These are phyloP conservation scores for Gulo gulo DNA, from an alignment of 2,113 vertebrate genomes.

Conservation along the genomic window DNA sequence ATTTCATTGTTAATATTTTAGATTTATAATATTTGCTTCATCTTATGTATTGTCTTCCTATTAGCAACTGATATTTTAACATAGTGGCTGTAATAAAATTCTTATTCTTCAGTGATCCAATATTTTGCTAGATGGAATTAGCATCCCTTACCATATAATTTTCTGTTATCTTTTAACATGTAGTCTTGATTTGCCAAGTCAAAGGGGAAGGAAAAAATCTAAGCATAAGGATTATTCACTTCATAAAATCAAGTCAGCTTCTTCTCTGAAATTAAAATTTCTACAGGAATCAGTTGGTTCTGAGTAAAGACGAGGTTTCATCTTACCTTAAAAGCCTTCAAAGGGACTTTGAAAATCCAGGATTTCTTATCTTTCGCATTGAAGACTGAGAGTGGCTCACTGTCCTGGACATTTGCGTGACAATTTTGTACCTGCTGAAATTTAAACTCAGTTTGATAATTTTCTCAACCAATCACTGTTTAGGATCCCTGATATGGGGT, in stretches of 20 bases:
- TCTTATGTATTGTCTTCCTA: neutral
- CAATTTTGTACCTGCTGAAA: constrained; percentile 73
- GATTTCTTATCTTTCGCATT: constrained; percentile 66
- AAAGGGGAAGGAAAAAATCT: neutral
- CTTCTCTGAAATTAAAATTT: constrained; percentile 22
- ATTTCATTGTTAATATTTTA: neutral
- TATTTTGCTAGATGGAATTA: neutral
- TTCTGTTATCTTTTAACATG: neutral
- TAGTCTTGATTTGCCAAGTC: neutral
- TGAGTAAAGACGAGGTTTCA: neutral
- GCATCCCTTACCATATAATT: neutral
- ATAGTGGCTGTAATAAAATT: neutral
- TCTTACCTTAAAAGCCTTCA: constrained; percentile 76
- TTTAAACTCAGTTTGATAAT: constrained; percentile 77
- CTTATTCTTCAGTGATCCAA: neutral
- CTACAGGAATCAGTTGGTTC: neutral
- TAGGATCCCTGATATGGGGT: constrained; percentile 62
- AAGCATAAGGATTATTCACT: neutral
- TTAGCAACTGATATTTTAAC: neutral
- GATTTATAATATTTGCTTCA: neutral
- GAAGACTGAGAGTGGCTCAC: constrained; percentile 43
- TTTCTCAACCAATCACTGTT: constrained; percentile 77
- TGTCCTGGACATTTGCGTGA: constrained; percentile 50
- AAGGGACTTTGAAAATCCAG: constrained; percentile 63
- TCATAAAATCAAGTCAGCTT: constrained; percentile 5